phyloP scores from a whole-genome alignment of 2,797 vertebrate genomes.

The Pachyuromys duprasi region DNA sequence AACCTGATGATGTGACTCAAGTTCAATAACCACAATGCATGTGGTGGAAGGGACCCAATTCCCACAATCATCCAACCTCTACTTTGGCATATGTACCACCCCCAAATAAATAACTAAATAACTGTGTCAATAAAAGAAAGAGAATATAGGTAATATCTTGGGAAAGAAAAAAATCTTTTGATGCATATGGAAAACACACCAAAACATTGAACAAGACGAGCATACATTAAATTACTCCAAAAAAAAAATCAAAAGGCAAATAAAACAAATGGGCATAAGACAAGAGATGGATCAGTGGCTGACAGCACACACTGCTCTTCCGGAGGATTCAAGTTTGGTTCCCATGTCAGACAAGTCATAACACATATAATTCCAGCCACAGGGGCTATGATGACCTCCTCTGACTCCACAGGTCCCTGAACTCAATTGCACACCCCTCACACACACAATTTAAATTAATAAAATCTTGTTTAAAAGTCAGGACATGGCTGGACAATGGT shows the following conservation, averaged over 20 bases:
- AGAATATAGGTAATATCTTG: conserved; percentile 8
- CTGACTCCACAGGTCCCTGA: neutral
- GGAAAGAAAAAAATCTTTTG: neutral
- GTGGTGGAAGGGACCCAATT: neutral
- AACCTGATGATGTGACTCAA: neutral
- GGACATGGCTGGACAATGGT: too few species aligned
- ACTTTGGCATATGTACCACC: neutral
- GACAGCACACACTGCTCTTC: neutral
- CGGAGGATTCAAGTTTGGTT: neutral
- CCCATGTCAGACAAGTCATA: neutral
- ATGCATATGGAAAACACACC: neutral
- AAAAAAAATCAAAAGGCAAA: conserved; percentile 4
- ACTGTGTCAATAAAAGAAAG: neutral
- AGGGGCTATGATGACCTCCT: neutral
- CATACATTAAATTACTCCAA: neutral
- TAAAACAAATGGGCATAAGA: neutral
- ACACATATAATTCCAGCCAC: neutral
- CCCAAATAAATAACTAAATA: neutral
- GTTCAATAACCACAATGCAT: neutral
- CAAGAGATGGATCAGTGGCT: neutral
- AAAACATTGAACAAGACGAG: conserved; percentile 52
- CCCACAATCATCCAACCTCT: neutral
- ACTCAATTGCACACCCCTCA: neutral
- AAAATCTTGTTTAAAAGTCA: neutral
- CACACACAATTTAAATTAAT: neutral